Conservation (phyloP, 2,888 invertebrate species). For the Diabrotica balteata region DNA sequence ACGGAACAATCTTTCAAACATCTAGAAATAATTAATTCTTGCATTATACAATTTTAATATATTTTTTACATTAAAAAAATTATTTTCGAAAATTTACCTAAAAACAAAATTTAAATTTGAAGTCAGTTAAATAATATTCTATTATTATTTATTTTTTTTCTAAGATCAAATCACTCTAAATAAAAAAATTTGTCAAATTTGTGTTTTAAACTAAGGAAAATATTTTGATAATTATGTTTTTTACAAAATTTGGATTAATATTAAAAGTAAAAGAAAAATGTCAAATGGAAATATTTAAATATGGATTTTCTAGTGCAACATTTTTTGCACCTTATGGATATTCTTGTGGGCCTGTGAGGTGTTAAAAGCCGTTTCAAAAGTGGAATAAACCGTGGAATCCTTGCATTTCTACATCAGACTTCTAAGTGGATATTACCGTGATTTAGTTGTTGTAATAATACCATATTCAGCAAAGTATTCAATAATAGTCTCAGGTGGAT, state of each 20-base stretch:
- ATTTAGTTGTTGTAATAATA: too few relatives aligned
- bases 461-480: not conserved
- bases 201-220: not conserved
- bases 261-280: not conserved
- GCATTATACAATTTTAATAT: too few relatives aligned
- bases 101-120: not conserved
- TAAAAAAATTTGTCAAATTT: too few relatives aligned
- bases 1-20: too few relatives aligned
- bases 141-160: too few relatives aligned
- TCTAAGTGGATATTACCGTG: too few relatives aligned
- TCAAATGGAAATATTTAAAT: not conserved
- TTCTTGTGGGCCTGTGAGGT: constrained; percentile 25
- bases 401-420: too few relatives aligned
- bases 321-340: constrained; percentile 29
- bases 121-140: not conserved
- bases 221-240: not conserved
- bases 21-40: too few relatives aligned
- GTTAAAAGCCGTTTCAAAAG: too few relatives aligned
- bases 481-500: constrained; percentile 22
- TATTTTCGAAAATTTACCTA: not conserved
- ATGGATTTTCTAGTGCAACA: not conserved
- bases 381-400: too few relatives aligned
- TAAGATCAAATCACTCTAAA: too few relatives aligned
- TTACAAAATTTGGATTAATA: not conserved
- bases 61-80: too few relatives aligned